A percentile compares a stretch with the other conserved stretches of the same genome.
phyloP scores from a whole-genome alignment of 2,113 vertebrate genomes.

The Zosterops japonicus region DNA sequence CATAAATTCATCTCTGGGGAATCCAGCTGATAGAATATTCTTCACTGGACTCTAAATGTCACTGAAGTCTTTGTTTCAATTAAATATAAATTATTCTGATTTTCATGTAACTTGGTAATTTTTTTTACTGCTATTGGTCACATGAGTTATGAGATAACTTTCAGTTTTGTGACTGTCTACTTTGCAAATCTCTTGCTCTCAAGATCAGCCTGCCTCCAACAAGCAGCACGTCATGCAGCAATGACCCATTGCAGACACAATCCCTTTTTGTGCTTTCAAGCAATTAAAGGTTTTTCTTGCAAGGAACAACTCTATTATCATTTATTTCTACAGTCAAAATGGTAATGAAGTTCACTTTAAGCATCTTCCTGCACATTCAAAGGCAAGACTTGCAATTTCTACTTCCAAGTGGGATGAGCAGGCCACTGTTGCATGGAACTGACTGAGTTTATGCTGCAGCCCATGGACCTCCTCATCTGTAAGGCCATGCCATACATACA shows the following conservation, averaged over 20 bases:
- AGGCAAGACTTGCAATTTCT: neutral
- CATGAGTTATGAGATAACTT: neutral
- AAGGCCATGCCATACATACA: rapidly evolving
- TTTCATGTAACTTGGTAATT: neutral
- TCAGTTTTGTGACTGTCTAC: neutral
- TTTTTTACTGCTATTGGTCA: neutral
- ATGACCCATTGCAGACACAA: too few relatives aligned
- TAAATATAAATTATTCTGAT: neutral
- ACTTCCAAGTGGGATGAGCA: neutral
- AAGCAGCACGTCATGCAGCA: neutral
- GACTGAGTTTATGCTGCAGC: neutral
- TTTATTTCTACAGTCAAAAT: neutral
- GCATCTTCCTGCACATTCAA: neutral
- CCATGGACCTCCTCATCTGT: neutral
- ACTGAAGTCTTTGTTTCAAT: neutral
- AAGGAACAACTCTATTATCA: neutral
- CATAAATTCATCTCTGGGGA: neutral
- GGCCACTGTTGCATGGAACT: too few relatives aligned
- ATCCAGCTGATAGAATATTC: neutral
- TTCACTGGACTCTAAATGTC: neutral
- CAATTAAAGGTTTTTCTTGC: neutral
- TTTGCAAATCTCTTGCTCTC: neutral
- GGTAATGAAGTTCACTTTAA: neutral
- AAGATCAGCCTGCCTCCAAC: neutral
- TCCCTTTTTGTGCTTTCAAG: neutral